Conservation (phyloP, 2,888 invertebrate genomes). For the Plusia festucae region DNA sequence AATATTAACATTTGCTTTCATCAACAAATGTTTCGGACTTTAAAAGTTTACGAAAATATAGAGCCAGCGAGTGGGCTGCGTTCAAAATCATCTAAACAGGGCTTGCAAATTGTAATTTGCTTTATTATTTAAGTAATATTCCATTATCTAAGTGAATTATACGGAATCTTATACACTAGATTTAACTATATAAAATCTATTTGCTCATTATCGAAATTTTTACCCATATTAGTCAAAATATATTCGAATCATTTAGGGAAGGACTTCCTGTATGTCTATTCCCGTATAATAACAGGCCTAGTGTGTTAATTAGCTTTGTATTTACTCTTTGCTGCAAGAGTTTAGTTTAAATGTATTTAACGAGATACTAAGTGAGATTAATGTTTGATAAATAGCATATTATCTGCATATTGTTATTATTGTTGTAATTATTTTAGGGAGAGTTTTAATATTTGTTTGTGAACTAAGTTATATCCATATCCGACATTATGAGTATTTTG, state of each 20-base stretch:
- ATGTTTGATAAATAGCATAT: constrained; percentile 80
- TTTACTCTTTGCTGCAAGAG: constrained; percentile 69
- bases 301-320: constrained; percentile 73
- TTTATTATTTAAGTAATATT: constrained; percentile 85
- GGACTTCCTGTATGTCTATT: constrained; percentile 44
- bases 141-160: constrained; percentile 87
- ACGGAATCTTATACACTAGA: constrained; percentile 78
- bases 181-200: constrained; percentile 82
- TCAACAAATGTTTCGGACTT: constrained; percentile 51
- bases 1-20: constrained; percentile 39
- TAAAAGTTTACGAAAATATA: constrained; percentile 50
- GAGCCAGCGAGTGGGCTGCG: constrained; percentile 44
- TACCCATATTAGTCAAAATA: constrained; percentile 82
- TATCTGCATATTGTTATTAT: constrained; percentile 85
- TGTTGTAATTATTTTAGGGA: constrained; percentile 88
- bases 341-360: constrained; percentile 80
- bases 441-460: constrained; percentile 87
- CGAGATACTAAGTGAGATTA: constrained; percentile 87
- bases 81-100: constrained; percentile 64
- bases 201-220: constrained; percentile 88
- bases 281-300: constrained; percentile 70
- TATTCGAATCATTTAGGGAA: constrained; percentile 61
- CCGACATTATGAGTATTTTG: constrained; percentile 73
- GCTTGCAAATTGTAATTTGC: constrained; percentile 74
- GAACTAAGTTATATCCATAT: constrained; percentile 77